A percentile compares a stretch with the other conserved stretches of the same genome.
Conservation (phyloP, 2,797 vertebrate genomes). For the Amphiprion clarkii region DNA sequence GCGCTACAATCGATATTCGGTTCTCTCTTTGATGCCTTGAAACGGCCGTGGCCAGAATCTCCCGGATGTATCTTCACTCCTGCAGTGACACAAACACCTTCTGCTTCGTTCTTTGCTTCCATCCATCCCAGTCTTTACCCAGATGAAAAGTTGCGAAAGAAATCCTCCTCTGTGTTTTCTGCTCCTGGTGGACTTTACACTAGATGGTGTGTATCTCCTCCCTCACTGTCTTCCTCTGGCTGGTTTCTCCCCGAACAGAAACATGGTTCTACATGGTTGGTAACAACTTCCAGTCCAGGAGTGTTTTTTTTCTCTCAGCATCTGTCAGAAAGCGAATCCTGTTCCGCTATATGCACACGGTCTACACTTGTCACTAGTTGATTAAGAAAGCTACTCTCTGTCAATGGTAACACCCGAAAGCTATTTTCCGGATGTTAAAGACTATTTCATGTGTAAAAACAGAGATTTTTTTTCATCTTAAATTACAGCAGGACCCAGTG, state of each 20-base stretch:
- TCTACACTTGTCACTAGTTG: slow-evolving; percentile 46
- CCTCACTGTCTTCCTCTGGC: slow-evolving; percentile 22
- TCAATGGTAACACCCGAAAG: slow-evolving; percentile 19
- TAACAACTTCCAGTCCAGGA: slow-evolving; percentile 46
- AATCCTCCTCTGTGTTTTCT: not conserved
- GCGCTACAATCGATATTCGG: slow-evolving; percentile 38
- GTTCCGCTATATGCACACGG: slow-evolving; percentile 50
- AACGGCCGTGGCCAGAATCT: slow-evolving; percentile 19
- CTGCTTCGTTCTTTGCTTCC: slow-evolving; percentile 6
- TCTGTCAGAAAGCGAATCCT: slow-evolving; percentile 57
- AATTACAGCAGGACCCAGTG: not conserved
- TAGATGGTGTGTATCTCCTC: slow-evolving; percentile 21
- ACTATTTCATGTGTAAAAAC: slow-evolving; percentile 7
- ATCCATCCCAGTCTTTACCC: slow-evolving; percentile 1
- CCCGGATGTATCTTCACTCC: slow-evolving; percentile 1
- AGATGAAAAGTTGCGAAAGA: not conserved
- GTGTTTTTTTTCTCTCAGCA: slow-evolving; percentile 55
- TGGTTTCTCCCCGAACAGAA: slow-evolving; percentile 45
- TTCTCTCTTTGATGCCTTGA: slow-evolving; percentile 37
- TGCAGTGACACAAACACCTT: slow-evolving; percentile 25
- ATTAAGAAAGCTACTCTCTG: slow-evolving; percentile 51
- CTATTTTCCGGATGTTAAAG: slow-evolving; percentile 21
- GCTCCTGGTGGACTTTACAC: slow-evolving; percentile 32
- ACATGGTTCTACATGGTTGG: slow-evolving; percentile 63
- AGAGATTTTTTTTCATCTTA: not conserved